Evolutionary conservation across 2,888 invertebrate species (phyloP), one percentile per base, ranked within the genome.

Genomic region (Megastigmus dorsalis): DNA sequence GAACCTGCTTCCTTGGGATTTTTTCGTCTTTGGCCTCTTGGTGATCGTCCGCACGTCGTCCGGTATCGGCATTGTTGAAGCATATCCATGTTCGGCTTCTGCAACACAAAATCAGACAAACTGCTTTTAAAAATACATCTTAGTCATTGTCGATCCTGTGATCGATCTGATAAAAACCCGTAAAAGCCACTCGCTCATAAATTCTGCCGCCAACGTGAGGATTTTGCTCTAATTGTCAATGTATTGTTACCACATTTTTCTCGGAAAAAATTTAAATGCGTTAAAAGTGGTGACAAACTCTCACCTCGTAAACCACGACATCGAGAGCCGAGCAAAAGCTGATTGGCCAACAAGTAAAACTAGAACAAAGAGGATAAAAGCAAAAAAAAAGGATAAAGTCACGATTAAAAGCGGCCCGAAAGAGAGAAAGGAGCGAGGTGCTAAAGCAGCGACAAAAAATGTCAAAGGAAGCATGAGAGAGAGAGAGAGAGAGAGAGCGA

Each of bases 51-150:
- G 92, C 88, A 92, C 90, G 89, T 95, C 94, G 88, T 94, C 94
- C 86, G 93, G 93, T 89, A 92, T 93, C 85, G 95, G 95, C 89
- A 94, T 90, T 86, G 94, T 93, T 83, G 94, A 94, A 88, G 95
- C 95, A 91, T 95, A 95, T 87, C 95, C 95, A 93, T 95, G 95
- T 90, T 95, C 95, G 85, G 93, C 93, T 90, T 95, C 95, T 94
- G 93, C 90, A 91, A 91, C 89, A 38, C 2, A 26, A 38, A 33
- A 15, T 15, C 1, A 33, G 13, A 20, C 30, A 23, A 45, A 20
- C 15, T 10, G 2, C 18, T 41, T n/a, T 9, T 18, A 55, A 45
- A 45, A 48, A 62, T 1, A 15, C 6, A 20, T 13, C 1, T 18
- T 3, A 30, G n/a, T 20, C 20, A n/a, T n/a, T 57, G n/a, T 15